Conservation (phyloP, 2,888 invertebrate species). For the Mesorhabditis sp. region DNA sequence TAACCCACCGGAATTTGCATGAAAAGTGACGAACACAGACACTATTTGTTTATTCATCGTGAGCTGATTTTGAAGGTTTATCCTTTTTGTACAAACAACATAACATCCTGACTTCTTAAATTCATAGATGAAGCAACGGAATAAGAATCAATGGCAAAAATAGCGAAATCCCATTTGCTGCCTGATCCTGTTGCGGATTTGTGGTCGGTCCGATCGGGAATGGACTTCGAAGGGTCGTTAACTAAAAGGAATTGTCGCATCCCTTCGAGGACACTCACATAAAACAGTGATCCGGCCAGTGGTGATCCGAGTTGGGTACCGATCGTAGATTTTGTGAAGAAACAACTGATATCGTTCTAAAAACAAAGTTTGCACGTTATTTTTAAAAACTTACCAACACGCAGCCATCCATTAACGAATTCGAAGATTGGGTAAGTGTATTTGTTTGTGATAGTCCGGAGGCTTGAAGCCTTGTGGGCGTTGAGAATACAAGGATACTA, state of each 20-base stretch:
- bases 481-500: neutral
- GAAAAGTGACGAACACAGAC: too few species aligned
- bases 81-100: too few species aligned
- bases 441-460: neutral
- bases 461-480: neutral
- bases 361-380: neutral
- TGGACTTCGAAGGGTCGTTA: neutral
- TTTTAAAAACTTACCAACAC: neutral
- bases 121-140: too few species aligned
- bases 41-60: too few species aligned
- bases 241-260: neutral
- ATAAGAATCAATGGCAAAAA: too few species aligned
- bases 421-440: neutral
- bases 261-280: neutral
- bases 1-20: too few species aligned
- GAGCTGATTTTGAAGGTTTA: too few species aligned
- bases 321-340: neutral
- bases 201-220: neutral
- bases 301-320: neutral
- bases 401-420: conserved; percentile 2
- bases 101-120: too few species aligned
- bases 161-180: neutral
- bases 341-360: conserved; percentile 1
- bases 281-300: conserved; percentile 1
- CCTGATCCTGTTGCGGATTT: conserved; percentile 5